Evolutionary conservation across 2,113 vertebrate species (phyloP).

Genomic region (Hydropotes inermis): DNA sequence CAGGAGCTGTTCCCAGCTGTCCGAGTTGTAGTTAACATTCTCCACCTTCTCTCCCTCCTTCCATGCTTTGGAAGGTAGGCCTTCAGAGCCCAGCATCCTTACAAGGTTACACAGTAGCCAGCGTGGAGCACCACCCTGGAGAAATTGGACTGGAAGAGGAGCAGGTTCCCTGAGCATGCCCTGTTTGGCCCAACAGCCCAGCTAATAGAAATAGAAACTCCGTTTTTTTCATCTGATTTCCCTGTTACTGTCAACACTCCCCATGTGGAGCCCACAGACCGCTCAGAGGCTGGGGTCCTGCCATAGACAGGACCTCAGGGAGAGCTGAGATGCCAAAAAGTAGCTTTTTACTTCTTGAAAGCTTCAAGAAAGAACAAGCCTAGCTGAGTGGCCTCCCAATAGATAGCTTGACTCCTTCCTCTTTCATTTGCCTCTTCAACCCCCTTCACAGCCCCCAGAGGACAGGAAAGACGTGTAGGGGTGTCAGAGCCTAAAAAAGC

Average conservation of each 20-base stretch:
- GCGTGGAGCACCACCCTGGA: rapidly evolving
- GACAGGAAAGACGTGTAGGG: rapidly evolving
- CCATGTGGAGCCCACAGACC: background rate
- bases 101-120: rapidly evolving
- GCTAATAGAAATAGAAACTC: background rate
- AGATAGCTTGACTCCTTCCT: rapidly evolving
- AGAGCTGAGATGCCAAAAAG: rapidly evolving
- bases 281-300: rapidly evolving
- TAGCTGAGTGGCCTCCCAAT: rapidly evolving
- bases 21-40: rapidly evolving
- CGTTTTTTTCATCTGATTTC: rapidly evolving
- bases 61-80: rapidly evolving
- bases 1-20: background rate
- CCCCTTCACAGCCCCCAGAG: rapidly evolving
- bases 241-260: rapidly evolving
- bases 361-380: rapidly evolving
- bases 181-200: background rate
- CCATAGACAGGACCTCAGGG: rapidly evolving
- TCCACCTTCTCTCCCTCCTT: background rate
- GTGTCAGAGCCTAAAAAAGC: background rate
- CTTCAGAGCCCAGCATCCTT: background rate
- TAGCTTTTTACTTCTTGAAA: background rate
- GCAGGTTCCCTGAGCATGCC: rapidly evolving
- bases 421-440: rapidly evolving
- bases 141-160: rapidly evolving